Conservation (phyloP, 2,797 vertebrate genomes). For the Crenichthys baileyi region DNA sequence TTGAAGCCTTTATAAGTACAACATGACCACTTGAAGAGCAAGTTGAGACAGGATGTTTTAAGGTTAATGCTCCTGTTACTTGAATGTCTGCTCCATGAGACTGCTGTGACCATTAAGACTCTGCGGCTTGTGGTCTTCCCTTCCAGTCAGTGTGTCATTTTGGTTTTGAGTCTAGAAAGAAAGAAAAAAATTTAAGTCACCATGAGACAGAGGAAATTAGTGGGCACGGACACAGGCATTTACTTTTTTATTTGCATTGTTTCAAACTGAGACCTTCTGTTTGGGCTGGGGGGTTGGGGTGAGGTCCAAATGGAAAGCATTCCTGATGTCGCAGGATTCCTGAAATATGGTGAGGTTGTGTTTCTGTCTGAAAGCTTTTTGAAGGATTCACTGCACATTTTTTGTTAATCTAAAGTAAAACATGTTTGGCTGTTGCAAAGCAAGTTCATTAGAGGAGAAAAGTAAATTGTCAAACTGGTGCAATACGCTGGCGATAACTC, state of each 20-base stretch:
- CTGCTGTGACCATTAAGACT: slow-evolving; percentile 54
- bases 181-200: slow-evolving; percentile 8
- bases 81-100: slow-evolving; percentile 37
- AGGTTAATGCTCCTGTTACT: slow-evolving; percentile 32
- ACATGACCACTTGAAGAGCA: slow-evolving; percentile 25
- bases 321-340: slow-evolving; percentile 51
- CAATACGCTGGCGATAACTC: no score
- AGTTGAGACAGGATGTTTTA: slow-evolving; percentile 20
- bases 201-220: slow-evolving; percentile 38
- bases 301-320: slow-evolving; percentile 25
- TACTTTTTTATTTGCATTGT: slow-evolving; percentile 35
- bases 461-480: no score
- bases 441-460: no score
- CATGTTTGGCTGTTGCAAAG: no score
- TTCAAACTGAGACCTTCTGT: slow-evolving; percentile 55
- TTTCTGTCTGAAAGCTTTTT: no score
- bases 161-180: slow-evolving; percentile 53
- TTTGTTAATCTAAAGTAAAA: no score
- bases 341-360: background rate
- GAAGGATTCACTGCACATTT: no score
- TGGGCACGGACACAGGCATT: slow-evolving; percentile 28
- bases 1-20: slow-evolving; percentile 1
- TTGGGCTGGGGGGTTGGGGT: slow-evolving; percentile 22
- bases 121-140: slow-evolving; percentile 57
- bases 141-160: slow-evolving; percentile 60